A percentile compares a stretch with the other conserved stretches of the same genome.
phyloP scores from a whole-genome alignment of 2,888 invertebrate species.

The Amiota mariae region DNA sequence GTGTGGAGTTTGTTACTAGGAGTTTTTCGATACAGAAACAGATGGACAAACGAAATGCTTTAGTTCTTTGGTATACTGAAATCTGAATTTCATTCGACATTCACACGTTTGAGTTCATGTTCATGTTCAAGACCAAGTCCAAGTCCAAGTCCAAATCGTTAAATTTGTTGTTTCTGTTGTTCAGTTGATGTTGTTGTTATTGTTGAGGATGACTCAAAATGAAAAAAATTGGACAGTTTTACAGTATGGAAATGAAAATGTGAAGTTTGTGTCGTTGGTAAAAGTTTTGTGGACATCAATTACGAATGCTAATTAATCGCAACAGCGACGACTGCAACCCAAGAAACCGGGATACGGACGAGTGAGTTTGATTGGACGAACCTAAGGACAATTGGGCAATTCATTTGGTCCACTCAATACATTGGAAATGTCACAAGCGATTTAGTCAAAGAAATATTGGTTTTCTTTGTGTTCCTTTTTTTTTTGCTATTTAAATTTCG shows the following conservation, averaged over 20 bases:
- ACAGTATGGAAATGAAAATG: conserved; percentile 41
- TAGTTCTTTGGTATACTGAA: conserved; percentile 7
- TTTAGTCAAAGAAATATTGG: conserved; percentile 10
- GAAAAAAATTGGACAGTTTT: conserved; percentile 34
- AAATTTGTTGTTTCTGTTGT: conserved; percentile 7
- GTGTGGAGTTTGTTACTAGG: not conserved
- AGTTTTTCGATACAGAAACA: conserved; percentile 35
- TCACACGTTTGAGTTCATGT: conserved; percentile 39
- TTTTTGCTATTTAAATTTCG: not conserved
- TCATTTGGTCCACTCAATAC: conserved; percentile 15
- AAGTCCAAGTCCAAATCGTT: conserved; percentile 30
- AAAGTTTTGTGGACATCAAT: conserved; percentile 70
- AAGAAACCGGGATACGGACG: conserved; percentile 1
- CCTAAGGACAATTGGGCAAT: not conserved
- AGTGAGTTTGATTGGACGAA: not conserved
- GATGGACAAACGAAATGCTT: conserved; percentile 6
- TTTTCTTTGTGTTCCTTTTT: not conserved
- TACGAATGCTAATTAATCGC: conserved; percentile 71
- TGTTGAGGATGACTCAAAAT: conserved; percentile 45
- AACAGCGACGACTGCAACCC: conserved; percentile 43
- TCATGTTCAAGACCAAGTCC: conserved; percentile 37
- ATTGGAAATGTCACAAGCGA: conserved; percentile 25
- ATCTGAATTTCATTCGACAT: conserved; percentile 30
- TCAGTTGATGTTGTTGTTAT: not conserved
- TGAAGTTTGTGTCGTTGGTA: conserved; percentile 51